These are phyloP conservation scores for Orchestes rusci DNA, from an alignment of 2,888 invertebrate species.

Conservation along the genomic window DNA sequence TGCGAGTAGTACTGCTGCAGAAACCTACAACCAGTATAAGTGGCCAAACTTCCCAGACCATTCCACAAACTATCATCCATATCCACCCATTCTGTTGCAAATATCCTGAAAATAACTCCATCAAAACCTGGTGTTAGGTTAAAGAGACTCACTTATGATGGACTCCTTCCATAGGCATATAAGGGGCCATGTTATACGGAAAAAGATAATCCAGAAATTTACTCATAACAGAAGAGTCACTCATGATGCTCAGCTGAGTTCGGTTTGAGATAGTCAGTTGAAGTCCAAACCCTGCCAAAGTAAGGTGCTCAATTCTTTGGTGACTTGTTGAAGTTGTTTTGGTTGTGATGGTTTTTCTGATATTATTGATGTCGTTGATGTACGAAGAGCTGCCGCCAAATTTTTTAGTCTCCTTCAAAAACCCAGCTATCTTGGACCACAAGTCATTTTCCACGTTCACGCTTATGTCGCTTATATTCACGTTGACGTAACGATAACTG, in stretches of 20 bases:
- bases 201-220: conserved; percentile 39
- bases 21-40: conserved; percentile 63
- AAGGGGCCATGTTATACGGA: conserved; percentile 41
- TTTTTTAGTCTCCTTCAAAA: conserved; percentile 50
- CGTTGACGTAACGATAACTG: conserved; percentile 55
- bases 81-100: conserved; percentile 57
- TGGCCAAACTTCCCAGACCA: conserved; percentile 47
- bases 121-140: conserved; percentile 1
- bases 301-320: conserved; percentile 35
- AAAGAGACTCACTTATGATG: conserved; percentile 37
- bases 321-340: conserved; percentile 13
- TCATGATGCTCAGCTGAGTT: conserved; percentile 39
- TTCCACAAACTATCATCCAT: conserved; percentile 45
- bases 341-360: conserved; percentile 6
- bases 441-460: conserved; percentile 66
- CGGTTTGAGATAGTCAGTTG: conserved; percentile 39
- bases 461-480: conserved; percentile 60
- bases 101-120: conserved; percentile 50
- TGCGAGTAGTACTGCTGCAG: conserved; percentile 76
- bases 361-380: too few species aligned
- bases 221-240: conserved; percentile 40
- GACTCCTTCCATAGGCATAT: conserved; percentile 43
- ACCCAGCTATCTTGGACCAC: conserved; percentile 54
- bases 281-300: conserved; percentile 34
- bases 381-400: conserved; percentile 52